Evolutionary conservation across 2,888 invertebrate species (phyloP).

Genomic region (Philopedon plagiatum): DNA sequence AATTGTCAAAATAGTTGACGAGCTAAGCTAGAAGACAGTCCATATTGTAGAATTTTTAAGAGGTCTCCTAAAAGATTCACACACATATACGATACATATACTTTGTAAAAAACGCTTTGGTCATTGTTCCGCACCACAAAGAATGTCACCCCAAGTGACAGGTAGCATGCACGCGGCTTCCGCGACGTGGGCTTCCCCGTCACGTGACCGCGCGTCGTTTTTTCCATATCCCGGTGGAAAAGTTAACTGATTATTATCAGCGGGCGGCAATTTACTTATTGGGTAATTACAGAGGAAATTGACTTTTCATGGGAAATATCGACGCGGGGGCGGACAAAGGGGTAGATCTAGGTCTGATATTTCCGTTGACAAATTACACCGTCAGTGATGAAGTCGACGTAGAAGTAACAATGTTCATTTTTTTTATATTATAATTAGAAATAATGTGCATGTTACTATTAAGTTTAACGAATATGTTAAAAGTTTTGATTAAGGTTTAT

Average conservation of each 20-base stretch:
- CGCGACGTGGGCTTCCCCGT: conserved; percentile 18
- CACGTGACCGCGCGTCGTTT: conserved; percentile 45
- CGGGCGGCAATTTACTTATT: conserved; percentile 50
- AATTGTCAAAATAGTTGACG: no score
- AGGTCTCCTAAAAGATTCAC: no score
- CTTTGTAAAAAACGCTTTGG: background rate
- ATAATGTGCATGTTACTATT: no score
- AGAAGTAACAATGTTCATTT: no score
- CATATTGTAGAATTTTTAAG: no score
- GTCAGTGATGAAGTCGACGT: no score
- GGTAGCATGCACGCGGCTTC: conserved; percentile 38
- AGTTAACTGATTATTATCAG: conserved; percentile 51
- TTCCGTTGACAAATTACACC: conserved; percentile 16
- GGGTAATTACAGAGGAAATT: conserved; percentile 50
- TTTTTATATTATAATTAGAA: no score
- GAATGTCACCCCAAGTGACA: conserved; percentile 43
- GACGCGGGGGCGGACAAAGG: background rate
- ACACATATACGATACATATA: no score
- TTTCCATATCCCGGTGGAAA: conserved; percentile 47
- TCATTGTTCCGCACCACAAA: conserved; percentile 18
- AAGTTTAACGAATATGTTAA: no score
- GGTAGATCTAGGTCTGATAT: conserved; percentile 9
- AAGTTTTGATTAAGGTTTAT: no score
- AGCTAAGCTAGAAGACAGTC: no score
- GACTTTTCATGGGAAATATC: conserved; percentile 48